Conservation (phyloP, 2,797 vertebrate genomes). For the Rachycentron canadum region DNA sequence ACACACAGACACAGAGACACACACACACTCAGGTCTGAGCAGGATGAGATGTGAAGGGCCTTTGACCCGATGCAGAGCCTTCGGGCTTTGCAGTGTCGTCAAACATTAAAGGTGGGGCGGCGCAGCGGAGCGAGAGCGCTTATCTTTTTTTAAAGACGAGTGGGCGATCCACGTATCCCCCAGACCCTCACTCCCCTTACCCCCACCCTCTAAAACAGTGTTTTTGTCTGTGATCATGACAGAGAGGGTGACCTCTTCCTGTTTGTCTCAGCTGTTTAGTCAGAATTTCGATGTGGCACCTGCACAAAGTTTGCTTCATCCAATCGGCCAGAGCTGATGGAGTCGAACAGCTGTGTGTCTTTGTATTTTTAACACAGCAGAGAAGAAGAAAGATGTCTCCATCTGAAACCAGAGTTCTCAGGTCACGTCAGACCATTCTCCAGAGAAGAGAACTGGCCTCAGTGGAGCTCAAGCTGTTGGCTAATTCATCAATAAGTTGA, state of each 20-base stretch:
- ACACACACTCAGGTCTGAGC: constrained; percentile 38
- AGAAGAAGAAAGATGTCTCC: constrained; percentile 8
- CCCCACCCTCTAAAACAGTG: neutral
- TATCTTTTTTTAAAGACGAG: constrained; percentile 53
- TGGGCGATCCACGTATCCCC: constrained; percentile 2
- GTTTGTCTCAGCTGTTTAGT: neutral
- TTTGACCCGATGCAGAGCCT: constrained; percentile 64
- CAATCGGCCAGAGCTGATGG: neutral
- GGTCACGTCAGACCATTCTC: neutral
- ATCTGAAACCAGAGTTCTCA: neutral
- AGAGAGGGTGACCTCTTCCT: neutral
- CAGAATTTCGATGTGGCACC: neutral
- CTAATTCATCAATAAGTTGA: too few relatives aligned
- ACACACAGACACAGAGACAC: constrained; percentile 13
- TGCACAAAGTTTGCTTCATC: neutral
- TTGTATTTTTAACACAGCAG: constrained; percentile 24
- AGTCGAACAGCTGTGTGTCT: constrained; percentile 22
- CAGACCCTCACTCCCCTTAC: neutral
- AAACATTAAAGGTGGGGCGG: constrained; percentile 59
- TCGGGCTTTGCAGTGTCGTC: constrained; percentile 42
- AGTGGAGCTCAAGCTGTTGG: neutral
- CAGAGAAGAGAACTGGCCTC: neutral
- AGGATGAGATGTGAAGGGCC: constrained; percentile 64
- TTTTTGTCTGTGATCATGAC: constrained; percentile 10
- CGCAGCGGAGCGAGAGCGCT: constrained; percentile 47